These are phyloP conservation scores for Lasius platythorax DNA, from an alignment of 2,888 invertebrate species.

Conservation along the genomic window DNA sequence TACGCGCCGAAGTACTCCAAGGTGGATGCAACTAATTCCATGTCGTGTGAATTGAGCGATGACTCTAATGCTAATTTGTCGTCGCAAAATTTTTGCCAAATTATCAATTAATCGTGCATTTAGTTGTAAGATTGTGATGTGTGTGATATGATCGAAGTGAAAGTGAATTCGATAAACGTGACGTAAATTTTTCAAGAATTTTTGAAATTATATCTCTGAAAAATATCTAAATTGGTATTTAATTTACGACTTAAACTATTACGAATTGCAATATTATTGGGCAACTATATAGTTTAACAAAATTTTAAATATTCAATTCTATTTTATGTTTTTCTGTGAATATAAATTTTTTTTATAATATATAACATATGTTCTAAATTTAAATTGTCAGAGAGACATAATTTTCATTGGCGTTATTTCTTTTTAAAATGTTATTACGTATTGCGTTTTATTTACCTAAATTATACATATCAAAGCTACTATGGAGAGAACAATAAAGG, in stretches of 20 bases:
- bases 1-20: constrained; percentile 80
- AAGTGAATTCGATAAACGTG: background rate
- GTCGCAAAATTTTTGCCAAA: background rate
- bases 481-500: background rate
- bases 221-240: background rate
- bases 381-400: background rate
- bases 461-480: background rate
- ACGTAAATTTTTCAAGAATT: background rate
- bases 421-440: background rate
- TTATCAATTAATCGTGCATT: constrained; percentile 8
- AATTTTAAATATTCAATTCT: background rate
- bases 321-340: background rate
- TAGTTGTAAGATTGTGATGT: background rate
- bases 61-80: background rate
- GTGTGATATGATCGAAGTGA: background rate
- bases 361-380: background rate
- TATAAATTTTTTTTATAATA: background rate
- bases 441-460: background rate
- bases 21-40: constrained; percentile 61
- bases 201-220: background rate
- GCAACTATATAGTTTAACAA: background rate
- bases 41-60: background rate
- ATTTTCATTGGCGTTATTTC: background rate
- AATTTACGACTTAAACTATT: background rate
- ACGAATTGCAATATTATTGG: background rate